Evolutionary conservation across 2,113 vertebrate genomes (phyloP), one percentile per base, ranked within the genome.

Genomic region (Hippoglossus stenolepis): DNA sequence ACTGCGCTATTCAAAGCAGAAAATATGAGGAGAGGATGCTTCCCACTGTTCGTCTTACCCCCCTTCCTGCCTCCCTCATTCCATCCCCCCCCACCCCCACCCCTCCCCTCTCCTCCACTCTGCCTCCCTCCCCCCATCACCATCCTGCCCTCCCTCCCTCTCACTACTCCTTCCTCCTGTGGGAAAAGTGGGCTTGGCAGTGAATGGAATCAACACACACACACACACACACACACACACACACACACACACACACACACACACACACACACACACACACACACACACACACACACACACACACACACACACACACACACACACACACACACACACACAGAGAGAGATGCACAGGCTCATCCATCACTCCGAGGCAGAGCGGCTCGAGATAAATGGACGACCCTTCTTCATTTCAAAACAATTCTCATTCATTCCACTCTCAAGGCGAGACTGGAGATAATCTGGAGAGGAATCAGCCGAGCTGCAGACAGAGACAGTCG

Each of bases 11-110:
- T 80, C 65, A 87, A 71, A 81, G 79, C 79, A 80, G 38, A 80
- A 85, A 82, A 85, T 72, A 86, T 76, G 24, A 81, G 78, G 77
- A 57, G 61, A 82, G 85, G 89, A 90, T 88, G 85, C 87, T 87
- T 66, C 86, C 74, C 74, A 47, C 80, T 76, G 57, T 72, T 80
- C 70, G 51, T 77, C 64, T 88, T 54, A 74, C 72, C 70, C 79
- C 82, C 26, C 60, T 43, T 28, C 35, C 77, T 71, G 67, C 76
- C 60, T 80, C 76, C 64, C 28, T 77, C 65, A 58, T 65, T 74
- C 86, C 17, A 59, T 77, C 80, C 60, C 70, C 70, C 56, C 73
- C 77, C 75, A 75, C 23, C 56, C 70, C 77, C 75, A 75, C 85
- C 86, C 77, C 77, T 77, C 83, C 80, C 80, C 49, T 61, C 80